Evolutionary conservation across 92 coral and sea anemone species (phyloP).

Genomic region (Pocillopora meandrina): DNA sequence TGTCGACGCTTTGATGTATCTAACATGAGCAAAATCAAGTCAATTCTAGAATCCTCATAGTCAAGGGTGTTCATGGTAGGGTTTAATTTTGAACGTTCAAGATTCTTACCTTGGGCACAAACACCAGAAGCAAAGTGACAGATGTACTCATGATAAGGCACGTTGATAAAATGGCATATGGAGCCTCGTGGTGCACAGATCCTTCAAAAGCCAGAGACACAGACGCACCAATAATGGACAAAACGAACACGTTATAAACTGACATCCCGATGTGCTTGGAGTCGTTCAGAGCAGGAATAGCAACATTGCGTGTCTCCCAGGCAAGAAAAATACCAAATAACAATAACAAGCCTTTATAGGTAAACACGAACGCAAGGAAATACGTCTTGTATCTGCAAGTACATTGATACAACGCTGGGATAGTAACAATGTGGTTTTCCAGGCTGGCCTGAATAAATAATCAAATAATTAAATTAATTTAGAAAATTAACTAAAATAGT

Average conservation of each 20-base stretch:
- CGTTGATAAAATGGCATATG: constrained; percentile 49
- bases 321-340: constrained; percentile 74
- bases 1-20: too few species aligned
- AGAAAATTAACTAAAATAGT: too few species aligned
- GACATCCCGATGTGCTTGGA: constrained; percentile 73
- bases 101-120: constrained; percentile 71
- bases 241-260: constrained; percentile 74
- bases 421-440: too few species aligned
- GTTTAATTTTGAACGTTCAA: too few species aligned
- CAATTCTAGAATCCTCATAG: too few species aligned
- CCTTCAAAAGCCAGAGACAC: constrained; percentile 47
- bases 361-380: too few species aligned
- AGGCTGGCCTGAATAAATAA: too few species aligned
- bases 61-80: too few species aligned
- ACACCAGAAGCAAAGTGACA: constrained; percentile 57
- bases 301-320: constrained; percentile 81
- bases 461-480: too few species aligned
- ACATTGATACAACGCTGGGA: too few species aligned
- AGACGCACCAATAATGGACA: constrained; percentile 45
- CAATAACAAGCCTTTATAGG: constrained; percentile 61
- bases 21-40: too few species aligned
- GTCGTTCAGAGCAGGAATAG: constrained; percentile 69
- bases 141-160: constrained; percentile 68
- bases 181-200: constrained; percentile 22
- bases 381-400: too few species aligned